Base-by-base conservation (phyloP, 2,113 vertebrate species). In the Lonchura striata region DNA sequence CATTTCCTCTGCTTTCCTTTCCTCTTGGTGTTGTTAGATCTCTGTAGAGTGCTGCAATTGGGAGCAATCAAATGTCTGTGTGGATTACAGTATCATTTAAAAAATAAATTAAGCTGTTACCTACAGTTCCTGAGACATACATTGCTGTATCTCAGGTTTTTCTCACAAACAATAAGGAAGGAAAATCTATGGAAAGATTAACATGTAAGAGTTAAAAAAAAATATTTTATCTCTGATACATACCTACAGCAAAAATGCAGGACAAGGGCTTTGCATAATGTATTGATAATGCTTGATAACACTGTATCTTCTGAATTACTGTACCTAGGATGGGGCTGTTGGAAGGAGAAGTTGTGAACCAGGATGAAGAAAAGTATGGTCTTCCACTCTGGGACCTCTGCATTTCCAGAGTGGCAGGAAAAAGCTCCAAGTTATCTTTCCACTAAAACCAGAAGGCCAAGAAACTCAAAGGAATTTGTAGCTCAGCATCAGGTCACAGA, bases 21-120 rank as follows among this genome's bases (percentile, higher is more conserved):
- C 49, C 64, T 30, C 33, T 49, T 37, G 25, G 11, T 4, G 1
- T 49, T 84, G 35, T 44, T 89, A 42, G n/a, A 39, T 65, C 30
- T 92, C 53, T 2, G 2, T 50, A 39, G 15, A 14, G 16, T 60
- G 79, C 33, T 85, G 66, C 41, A 74, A 3, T 72, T 0, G 0
- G 59, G 16, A 79, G 24, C 61, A 65, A 3, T 35, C 46, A 47
- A 31, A 41, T 71, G 15, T 69, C 74, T 79, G 28, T 13, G 5
- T 87, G 79, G 75, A 69, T 57, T 82, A 65, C 15, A 57, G 10
- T 27, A 19, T 27, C 13, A 53, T 85, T 86, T 53, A 30, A 82
- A 82, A 85, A 24, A 35, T 41, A 52, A 70, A 78, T 83, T 22
- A 20, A 47, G 13, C 27, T 56, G 13, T 59, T 89, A 65, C 17